Evolutionary conservation across 2,113 vertebrate species (phyloP).

Genomic region (Tenrec ecaudatus): DNA sequence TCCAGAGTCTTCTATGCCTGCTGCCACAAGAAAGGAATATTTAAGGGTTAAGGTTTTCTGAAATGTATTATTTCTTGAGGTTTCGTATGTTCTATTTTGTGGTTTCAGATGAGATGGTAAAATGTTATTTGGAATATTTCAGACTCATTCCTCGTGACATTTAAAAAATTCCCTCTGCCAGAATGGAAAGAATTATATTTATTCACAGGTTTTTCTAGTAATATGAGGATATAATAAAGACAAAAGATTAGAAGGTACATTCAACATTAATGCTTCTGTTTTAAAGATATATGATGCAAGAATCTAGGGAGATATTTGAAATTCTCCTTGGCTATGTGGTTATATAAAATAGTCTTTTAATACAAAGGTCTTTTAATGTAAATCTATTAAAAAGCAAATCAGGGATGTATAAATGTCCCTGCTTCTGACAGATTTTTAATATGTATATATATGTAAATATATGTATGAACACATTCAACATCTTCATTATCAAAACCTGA

Average conservation of each 20-base stretch:
- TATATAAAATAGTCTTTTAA: not conserved
- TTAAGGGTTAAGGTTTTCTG: not conserved
- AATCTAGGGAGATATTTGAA: not conserved
- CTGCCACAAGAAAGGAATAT: not conserved
- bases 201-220: not conserved
- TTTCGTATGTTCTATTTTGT: not conserved
- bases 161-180: not conserved
- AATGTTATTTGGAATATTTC: not conserved
- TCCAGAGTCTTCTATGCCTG: not conserved
- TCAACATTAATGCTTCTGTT: slow-evolving; percentile 3
- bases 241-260: not conserved
- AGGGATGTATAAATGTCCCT: not conserved
- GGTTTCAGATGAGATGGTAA: not conserved
- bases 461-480: not conserved
- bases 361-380: not conserved
- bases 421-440: not conserved
- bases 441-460: not conserved
- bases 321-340: not conserved
- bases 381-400: not conserved
- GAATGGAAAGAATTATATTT: not conserved
- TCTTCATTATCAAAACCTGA: not conserved
- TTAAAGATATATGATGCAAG: not conserved
- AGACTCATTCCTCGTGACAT: not conserved
- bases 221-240: not conserved
- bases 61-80: not conserved